Conservation (phyloP, 2,113 vertebrate species). For the Rhabdomys dilectus region DNA sequence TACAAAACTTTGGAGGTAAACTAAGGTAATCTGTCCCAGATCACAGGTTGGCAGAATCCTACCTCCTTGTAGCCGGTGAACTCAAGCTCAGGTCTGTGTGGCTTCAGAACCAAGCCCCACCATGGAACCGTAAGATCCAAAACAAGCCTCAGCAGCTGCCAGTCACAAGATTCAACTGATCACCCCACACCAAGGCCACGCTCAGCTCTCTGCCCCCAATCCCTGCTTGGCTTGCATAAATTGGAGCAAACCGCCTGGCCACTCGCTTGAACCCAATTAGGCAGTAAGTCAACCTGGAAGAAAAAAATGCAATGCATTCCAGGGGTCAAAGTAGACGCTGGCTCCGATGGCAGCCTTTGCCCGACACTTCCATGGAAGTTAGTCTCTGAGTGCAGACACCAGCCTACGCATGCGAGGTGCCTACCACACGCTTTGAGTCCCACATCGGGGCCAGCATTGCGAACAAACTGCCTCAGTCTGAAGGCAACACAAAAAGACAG, state of each 20-base stretch:
- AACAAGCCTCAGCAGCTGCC: not conserved
- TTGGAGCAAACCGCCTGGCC: constrained; percentile 55
- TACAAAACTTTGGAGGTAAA: not conserved
- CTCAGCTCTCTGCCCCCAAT: constrained; percentile 30
- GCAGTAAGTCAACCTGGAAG: constrained; percentile 67
- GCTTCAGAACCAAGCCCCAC: not conserved
- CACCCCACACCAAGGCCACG: not conserved
- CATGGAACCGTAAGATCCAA: not conserved
- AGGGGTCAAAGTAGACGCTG: constrained; percentile 77
- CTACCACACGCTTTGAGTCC: not conserved
- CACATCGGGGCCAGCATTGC: not conserved
- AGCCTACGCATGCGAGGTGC: not conserved
- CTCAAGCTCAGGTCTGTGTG: not conserved
- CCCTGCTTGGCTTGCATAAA: constrained; percentile 49
- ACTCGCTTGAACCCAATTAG: constrained; percentile 70
- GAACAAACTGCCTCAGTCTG: constrained; percentile 11
- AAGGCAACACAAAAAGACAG: not conserved
- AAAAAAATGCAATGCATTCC: constrained; percentile 67
- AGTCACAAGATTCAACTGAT: not conserved
- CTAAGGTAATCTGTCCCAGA: not conserved
- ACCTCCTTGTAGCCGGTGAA: not conserved
- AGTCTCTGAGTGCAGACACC: not conserved
- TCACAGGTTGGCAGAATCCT: not conserved
- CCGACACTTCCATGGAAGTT: not conserved
- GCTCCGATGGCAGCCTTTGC: constrained; percentile 26